Evolutionary conservation across 1,140 invertebrate species (phyloP).

Genomic region (Hypothenemus hampei): DNA sequence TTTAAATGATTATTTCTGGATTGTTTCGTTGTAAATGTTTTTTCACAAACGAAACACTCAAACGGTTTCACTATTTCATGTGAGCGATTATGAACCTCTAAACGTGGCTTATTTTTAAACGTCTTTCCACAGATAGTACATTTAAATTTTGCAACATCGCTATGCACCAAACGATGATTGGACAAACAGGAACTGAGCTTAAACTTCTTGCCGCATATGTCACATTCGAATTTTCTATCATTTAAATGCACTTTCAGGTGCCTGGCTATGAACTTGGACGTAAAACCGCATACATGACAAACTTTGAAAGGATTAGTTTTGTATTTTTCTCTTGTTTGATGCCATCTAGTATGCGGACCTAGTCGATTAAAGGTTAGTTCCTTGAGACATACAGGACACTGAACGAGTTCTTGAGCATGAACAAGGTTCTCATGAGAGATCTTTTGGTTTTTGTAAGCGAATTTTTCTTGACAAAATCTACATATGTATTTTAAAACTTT

Average conservation of each 20-base stretch:
- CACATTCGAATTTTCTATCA: conserved; percentile 17
- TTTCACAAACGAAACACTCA: conserved; percentile 62
- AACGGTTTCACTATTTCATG: conserved; percentile 69
- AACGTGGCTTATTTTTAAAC: conserved; percentile 24
- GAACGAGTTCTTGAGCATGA: too few species aligned
- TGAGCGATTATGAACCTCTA: conserved; percentile 55
- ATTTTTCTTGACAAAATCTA: too few species aligned
- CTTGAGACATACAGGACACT: too few species aligned
- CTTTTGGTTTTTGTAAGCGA: too few species aligned
- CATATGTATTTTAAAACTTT: too few species aligned
- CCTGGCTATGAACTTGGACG: conserved; percentile 8
- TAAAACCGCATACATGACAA: conserved; percentile 22
- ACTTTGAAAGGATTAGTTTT: conserved; percentile 12
- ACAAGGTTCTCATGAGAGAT: too few species aligned
- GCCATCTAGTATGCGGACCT: too few species aligned
- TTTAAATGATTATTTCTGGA: conserved; percentile 29
- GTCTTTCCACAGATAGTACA: conserved; percentile 32
- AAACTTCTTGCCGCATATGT: conserved; percentile 22
- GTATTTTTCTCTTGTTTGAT: too few species aligned
- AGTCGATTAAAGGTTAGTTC: too few species aligned
- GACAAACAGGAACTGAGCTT: conserved; percentile 19
- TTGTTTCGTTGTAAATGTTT: conserved; percentile 42
- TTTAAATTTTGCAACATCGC: conserved; percentile 23
- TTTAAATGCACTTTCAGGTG: conserved; percentile 19
- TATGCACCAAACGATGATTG: conserved; percentile 28